These are phyloP conservation scores for Cylloceria caligata DNA, from an alignment of 2,888 invertebrate species.

Conservation along the genomic window DNA sequence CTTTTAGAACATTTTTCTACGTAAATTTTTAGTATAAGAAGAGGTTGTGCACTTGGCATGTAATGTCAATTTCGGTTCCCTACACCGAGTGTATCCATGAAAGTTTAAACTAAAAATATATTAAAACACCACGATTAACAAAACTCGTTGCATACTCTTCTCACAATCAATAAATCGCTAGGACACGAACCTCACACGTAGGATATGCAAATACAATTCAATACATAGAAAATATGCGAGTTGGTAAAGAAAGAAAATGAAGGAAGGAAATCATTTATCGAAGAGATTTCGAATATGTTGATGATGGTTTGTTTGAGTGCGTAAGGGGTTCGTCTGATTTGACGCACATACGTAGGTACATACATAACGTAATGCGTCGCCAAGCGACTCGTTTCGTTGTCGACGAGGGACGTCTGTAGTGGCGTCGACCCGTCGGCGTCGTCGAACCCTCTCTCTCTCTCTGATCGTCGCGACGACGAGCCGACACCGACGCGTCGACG, in stretches of 20 bases:
- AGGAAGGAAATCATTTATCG: conserved; percentile 26
- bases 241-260: conserved; percentile 3
- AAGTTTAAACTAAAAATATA: too few relatives aligned
- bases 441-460: conserved; percentile 67
- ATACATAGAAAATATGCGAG: conserved; percentile 1
- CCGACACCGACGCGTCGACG: conserved; percentile 41
- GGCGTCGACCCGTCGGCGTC: conserved; percentile 77
- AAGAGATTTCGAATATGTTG: neutral
- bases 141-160: neutral
- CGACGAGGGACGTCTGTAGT: conserved; percentile 72
- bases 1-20: too few relatives aligned
- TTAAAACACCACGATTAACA: too few relatives aligned
- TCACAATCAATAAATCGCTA: neutral
- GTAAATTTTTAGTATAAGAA: too few relatives aligned
- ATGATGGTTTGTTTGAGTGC: neutral
- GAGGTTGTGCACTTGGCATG: too few relatives aligned
- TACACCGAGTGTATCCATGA: too few relatives aligned
- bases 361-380: conserved; percentile 59
- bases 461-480: conserved; percentile 57
- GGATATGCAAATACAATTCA: conserved; percentile 6
- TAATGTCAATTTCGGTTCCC: too few relatives aligned
- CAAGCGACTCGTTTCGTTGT: conserved; percentile 63
- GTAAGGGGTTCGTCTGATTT: neutral
- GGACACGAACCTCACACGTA: neutral
- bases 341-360: conserved; percentile 2